Evolutionary conservation across 1,140 invertebrate species (phyloP).

Genomic region (Cydia amplana): DNA sequence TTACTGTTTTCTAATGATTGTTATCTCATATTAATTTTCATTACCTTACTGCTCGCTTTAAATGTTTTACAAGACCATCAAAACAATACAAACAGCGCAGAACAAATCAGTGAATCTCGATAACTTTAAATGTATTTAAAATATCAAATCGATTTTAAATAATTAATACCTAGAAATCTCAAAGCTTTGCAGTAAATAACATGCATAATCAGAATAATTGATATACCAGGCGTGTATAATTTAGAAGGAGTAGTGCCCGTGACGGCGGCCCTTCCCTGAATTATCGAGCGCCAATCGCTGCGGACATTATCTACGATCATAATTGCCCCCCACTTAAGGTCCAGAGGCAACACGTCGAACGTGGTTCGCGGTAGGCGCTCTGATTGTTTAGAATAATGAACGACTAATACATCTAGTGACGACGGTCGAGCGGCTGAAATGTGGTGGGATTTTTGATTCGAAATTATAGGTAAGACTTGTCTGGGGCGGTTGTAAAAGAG

Average conservation of each 20-base stretch:
- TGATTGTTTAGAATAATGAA: conserved; percentile 21
- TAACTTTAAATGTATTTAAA: too few species aligned
- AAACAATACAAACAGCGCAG: too few species aligned
- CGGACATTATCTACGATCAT: conserved; percentile 4
- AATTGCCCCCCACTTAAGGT: conserved; percentile 4
- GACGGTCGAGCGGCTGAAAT: neutral
- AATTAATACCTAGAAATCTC: neutral
- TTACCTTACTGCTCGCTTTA: too few species aligned
- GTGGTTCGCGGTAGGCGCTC: too few species aligned
- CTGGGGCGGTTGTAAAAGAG: too few species aligned
- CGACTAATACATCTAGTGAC: conserved; percentile 6
- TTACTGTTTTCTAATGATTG: too few species aligned
- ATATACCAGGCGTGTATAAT: conserved; percentile 3
- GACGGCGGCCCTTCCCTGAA: neutral
- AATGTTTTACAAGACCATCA: too few species aligned
- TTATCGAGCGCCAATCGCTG: neutral
- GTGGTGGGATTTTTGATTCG: neutral
- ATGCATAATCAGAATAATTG: neutral
- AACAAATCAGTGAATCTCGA: neutral
- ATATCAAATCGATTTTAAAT: neutral
- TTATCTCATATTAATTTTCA: too few species aligned
- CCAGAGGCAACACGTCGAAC: too few species aligned
- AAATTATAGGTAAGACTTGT: neutral
- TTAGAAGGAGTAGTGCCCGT: neutral
- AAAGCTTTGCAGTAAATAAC: neutral